These are phyloP conservation scores for Apeltes quadracus DNA, from an alignment of 2,113 vertebrate species.

Conservation along the genomic window DNA sequence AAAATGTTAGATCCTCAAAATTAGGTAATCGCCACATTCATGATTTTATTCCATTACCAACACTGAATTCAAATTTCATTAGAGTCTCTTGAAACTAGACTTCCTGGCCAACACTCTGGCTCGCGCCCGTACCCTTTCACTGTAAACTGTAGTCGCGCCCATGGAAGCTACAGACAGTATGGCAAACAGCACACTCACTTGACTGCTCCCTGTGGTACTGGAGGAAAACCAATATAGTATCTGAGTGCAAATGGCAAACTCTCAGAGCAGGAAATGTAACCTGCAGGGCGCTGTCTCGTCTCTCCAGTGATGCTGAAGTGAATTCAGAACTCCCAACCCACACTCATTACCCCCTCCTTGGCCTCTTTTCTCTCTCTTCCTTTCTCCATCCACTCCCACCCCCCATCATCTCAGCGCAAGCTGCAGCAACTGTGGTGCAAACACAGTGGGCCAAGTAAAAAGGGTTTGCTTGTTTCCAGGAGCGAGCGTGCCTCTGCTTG, in stretches of 20 bases:
- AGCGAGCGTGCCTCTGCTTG: neutral
- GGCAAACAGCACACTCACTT: conserved; percentile 51
- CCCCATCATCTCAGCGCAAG: neutral
- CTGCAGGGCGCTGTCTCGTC: conserved; percentile 35
- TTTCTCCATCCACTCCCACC: neutral
- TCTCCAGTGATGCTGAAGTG: conserved; percentile 45
- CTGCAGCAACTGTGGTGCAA: conserved; percentile 16
- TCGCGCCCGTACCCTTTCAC: conserved; percentile 21
- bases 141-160: conserved; percentile 15
- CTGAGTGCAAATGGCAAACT: conserved; percentile 68
- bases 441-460: conserved; percentile 24
- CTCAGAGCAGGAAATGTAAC: conserved; percentile 57
- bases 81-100: neutral
- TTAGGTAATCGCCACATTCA: neutral
- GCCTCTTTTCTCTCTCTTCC: conserved; percentile 7
- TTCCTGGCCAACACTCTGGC: neutral
- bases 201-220: conserved; percentile 42
- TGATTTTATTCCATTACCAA: too few species aligned
- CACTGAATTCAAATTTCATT: neutral
- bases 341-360: conserved; percentile 23
- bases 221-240: conserved; percentile 65
- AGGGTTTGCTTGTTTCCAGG: conserved; percentile 42
- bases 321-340: conserved; percentile 51
- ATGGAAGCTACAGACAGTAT: conserved; percentile 34
- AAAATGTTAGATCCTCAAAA: neutral